Percentiles rank a stretch among this genome's conserved stretches.
phyloP scores from a whole-genome alignment of 2,888 invertebrate genomes.

The Ichneumoninae sp. region DNA sequence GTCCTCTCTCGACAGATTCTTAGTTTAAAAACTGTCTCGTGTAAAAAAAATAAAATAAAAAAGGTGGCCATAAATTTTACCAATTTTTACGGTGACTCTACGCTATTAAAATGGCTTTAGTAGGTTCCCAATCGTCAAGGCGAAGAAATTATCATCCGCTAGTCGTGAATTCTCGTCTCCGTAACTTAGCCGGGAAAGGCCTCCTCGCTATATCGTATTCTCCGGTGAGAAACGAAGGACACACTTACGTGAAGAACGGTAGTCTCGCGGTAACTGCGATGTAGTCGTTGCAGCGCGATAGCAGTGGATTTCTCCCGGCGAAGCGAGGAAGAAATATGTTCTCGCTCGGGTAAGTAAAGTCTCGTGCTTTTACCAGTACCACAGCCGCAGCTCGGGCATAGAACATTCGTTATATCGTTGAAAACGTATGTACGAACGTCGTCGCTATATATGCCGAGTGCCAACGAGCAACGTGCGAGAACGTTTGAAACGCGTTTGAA shows the following conservation, averaged over 20 bases:
- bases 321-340: constrained; percentile 44
- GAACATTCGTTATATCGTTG: constrained; percentile 27
- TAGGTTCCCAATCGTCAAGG: neutral
- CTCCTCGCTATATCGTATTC: constrained; percentile 1
- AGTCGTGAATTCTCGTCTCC: constrained; percentile 43
- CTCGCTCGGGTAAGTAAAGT: constrained; percentile 41
- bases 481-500: constrained; percentile 69
- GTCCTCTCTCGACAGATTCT: no score
- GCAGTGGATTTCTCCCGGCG: constrained; percentile 24
- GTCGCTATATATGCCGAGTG: constrained; percentile 53
- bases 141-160: constrained; percentile 37
- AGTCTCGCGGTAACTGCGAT: constrained; percentile 7
- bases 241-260: constrained; percentile 1
- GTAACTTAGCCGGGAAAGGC: constrained; percentile 1
- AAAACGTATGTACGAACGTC: constrained; percentile 24
- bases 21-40: no score
- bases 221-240: constrained; percentile 20
- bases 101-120: neutral
- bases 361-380: constrained; percentile 28
- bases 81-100: neutral
- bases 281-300: constrained; percentile 12
- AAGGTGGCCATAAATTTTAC: neutral
- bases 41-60: neutral
- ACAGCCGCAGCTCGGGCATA: neutral
- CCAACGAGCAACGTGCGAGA: constrained; percentile 69